A percentile compares a stretch with the other conserved stretches of the same genome.
phyloP scores from a whole-genome alignment of 1,140 invertebrate species.

The Drosophila malerkotliana region DNA sequence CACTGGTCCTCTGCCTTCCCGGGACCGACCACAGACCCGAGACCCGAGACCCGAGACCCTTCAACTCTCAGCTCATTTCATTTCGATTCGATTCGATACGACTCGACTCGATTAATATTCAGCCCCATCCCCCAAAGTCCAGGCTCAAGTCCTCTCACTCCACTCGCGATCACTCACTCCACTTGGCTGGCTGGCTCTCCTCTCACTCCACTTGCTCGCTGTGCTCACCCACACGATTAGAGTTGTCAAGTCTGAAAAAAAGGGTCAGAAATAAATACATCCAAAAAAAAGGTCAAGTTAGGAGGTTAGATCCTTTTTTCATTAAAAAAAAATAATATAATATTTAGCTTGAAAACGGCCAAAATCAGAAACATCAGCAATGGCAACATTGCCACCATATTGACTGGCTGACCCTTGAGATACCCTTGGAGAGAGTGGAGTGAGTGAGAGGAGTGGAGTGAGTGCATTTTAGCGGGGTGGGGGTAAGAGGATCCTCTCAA shows the following conservation, averaged over 20 bases:
- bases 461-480: not conserved
- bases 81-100: conserved; percentile 66
- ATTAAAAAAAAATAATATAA: not conserved
- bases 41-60: not conserved
- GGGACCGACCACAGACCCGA: no score
- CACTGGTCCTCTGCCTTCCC: not conserved
- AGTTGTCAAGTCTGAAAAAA: not conserved
- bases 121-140: conserved; percentile 44
- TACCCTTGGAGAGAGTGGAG: conserved; percentile 18
- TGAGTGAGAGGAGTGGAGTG: not conserved
- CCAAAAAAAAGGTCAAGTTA: not conserved
- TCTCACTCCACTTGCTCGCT: not conserved
- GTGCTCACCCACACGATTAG: conserved; percentile 18
- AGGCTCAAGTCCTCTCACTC: conserved; percentile 28
- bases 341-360: conserved; percentile 18
- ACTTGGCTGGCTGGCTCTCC: conserved; percentile 3
- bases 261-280: not conserved
- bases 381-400: conserved; percentile 47
- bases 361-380: conserved; percentile 10
- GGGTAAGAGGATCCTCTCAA: conserved; percentile 12
- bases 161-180: conserved; percentile 12
- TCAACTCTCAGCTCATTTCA: conserved; percentile 52
- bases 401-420: conserved; percentile 41
- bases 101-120: conserved; percentile 74
- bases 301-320: not conserved